A percentile compares a stretch with the other conserved stretches of the same genome.
phyloP scores from a whole-genome alignment of 2,888 invertebrate genomes.

The Acleris laterana region DNA sequence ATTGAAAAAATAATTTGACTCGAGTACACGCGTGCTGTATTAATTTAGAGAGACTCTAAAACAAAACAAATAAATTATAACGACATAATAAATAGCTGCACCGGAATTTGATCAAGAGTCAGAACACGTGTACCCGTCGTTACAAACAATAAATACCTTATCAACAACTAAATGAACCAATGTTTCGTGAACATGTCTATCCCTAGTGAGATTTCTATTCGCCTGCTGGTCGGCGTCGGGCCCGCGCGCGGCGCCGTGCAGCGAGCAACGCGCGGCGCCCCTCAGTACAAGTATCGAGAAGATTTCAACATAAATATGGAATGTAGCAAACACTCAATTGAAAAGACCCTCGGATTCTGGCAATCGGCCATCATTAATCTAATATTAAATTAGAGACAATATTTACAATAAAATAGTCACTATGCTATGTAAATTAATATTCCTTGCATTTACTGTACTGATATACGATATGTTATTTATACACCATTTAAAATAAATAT shows the following conservation, averaged over 20 bases:
- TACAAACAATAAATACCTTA: constrained; percentile 75
- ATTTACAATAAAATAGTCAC: constrained; percentile 83
- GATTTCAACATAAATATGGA: constrained; percentile 84
- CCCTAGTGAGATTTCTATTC: constrained; percentile 76
- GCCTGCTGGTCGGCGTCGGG: constrained; percentile 45
- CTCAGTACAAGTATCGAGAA: constrained; percentile 71
- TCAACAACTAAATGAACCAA: constrained; percentile 73
- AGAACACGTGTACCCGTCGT: constrained; percentile 51
- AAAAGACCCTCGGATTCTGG: constrained; percentile 77
- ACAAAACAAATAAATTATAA: constrained; percentile 4
- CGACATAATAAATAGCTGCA: constrained; percentile 25
- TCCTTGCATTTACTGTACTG: constrained; percentile 78
- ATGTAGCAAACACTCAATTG: constrained; percentile 84
- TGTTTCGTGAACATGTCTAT: constrained; percentile 66
- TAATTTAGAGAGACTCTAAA: constrained; percentile 9
- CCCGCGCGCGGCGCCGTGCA: constrained; percentile 18
- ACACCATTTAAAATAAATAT: constrained; percentile 75
- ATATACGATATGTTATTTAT: constrained; percentile 74
- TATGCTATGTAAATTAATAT: constrained; percentile 79
- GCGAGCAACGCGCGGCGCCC: constrained; percentile 44
- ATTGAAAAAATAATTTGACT: constrained; percentile 16
- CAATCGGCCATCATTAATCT: constrained; percentile 74
- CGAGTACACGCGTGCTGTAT: constrained; percentile 19
- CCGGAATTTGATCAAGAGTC: constrained; percentile 41
- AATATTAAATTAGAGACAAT: constrained; percentile 80